Percentiles rank a stretch among this genome's conserved stretches.
Conservation (phyloP, 1,140 invertebrate species). For the Lepidurus packardi region DNA sequence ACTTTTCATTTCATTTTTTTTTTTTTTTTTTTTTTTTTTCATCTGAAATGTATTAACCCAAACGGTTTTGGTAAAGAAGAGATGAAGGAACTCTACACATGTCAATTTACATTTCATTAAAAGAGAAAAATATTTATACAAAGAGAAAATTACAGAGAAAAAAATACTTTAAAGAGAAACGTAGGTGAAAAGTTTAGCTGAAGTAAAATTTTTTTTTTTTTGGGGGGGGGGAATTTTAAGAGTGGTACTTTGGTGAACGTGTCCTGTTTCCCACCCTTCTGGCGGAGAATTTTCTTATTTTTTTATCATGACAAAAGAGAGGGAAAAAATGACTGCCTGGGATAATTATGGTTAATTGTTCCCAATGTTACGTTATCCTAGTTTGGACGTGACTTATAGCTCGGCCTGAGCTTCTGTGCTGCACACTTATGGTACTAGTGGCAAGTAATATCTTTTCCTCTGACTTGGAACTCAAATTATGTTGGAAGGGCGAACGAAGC, state of each 20-base stretch:
- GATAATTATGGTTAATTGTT: conserved; percentile 15
- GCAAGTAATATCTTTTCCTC: neutral
- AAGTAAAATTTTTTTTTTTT: too few species aligned
- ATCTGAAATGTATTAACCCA: neutral
- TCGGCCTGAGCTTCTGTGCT: neutral
- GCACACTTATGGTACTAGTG: neutral
- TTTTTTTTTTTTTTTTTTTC: too few species aligned
- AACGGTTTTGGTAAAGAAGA: neutral
- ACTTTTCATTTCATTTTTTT: too few species aligned
- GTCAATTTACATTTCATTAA: conserved; percentile 22
- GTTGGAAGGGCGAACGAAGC: neutral
- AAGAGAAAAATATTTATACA: neutral
- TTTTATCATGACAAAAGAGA: neutral
- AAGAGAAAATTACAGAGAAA: too few species aligned
- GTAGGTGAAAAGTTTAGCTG: too few species aligned
- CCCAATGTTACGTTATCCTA: neutral
- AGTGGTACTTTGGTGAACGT: too few species aligned
- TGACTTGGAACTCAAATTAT: neutral
- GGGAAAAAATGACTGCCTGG: neutral
- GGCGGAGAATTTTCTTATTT: neutral
- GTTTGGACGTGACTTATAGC: conserved; percentile 4
- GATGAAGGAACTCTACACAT: conserved; percentile 12
- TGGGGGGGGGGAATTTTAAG: too few species aligned
- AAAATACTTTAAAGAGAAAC: too few species aligned
- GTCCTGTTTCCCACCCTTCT: too few species aligned